Base-by-base conservation (phyloP, 2,888 invertebrate genomes). In the Chrysolina americana region DNA sequence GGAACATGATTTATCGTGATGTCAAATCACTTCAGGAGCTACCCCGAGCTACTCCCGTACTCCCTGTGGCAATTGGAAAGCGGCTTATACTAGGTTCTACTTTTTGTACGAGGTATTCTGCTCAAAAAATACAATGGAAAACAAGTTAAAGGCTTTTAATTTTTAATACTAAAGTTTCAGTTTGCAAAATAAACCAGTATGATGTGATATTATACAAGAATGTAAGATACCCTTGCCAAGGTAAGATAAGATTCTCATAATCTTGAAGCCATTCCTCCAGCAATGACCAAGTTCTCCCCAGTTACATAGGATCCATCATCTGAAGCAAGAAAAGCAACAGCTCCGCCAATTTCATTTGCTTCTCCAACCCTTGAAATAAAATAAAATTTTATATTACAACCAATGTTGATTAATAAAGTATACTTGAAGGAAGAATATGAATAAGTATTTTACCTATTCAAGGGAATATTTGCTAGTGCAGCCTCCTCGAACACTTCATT, bases 261-360 rank as follows among this genome's bases (percentile, higher is more conserved):
- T 80, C 92, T 88, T 8, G 92, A 90, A 50, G 86, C 80, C 86
- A 91, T 90, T 78, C 94, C 94, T 63, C 94, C 94, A 70, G 92
- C 87, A 65, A 91, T 90, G 59, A 92, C 87, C 78, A 94, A 89
- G 53, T 90, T 92, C 89, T 94, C 94, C 44, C 94, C 94, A 59
- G 94, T 94, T 59, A 94, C 90, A 84, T 93, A 94, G n/a, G 90
- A 89, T 6, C 94, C 91, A 87, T 94, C 94, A 59, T 92, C 90
- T 1, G 93, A 94, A 56, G 89, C 91, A 70, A 94, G 87, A 86
- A 93, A 94, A 64, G 93, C 91, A 23, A 92, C 93, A 36, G 91
- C 86, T 0, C 92, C 91, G 68, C 89, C 90, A 77, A 92, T 90
- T 81, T 93, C 92, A 50, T 91, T 89, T 1, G 92, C 89, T 71